These are phyloP conservation scores for Ostrea denselamellosa DNA, from an alignment of 1,140 invertebrate species.

Conservation along the genomic window DNA sequence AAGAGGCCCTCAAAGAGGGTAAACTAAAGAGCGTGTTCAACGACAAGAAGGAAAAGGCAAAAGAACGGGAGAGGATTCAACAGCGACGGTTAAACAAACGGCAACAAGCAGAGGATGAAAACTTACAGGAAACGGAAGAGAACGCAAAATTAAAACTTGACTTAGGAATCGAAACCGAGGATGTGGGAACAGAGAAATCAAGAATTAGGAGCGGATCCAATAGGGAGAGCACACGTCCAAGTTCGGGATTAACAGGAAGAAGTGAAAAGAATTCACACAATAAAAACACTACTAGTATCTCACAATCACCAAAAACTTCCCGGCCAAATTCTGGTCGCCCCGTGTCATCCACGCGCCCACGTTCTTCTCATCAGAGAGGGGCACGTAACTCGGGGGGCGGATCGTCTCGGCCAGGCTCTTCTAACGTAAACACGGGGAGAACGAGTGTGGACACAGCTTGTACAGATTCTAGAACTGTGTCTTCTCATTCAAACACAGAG, in stretches of 20 bases:
- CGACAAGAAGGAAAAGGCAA: background rate
- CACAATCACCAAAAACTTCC: background rate
- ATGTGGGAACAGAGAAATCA: background rate
- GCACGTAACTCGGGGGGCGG: background rate
- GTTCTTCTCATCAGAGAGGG: background rate
- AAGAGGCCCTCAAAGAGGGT: constrained; percentile 43
- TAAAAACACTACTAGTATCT: background rate
- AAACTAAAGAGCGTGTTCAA: constrained; percentile 19
- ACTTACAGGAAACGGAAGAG: background rate
- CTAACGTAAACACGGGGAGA: background rate
- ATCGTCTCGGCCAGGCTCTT: background rate
- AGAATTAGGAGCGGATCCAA: background rate
- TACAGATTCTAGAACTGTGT: background rate
- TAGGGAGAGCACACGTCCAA: background rate
- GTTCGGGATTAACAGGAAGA: background rate
- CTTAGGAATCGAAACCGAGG: background rate
- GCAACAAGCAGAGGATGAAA: background rate
- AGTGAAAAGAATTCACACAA: background rate
- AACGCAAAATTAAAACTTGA: background rate
- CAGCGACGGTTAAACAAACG: background rate
- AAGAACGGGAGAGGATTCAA: background rate
- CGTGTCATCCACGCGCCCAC: background rate
- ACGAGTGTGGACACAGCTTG: background rate
- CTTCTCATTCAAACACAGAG: background rate
- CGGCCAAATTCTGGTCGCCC: background rate